Base-by-base conservation (phyloP, 2,797 vertebrate genomes). In the Spinus olivaceus region DNA sequence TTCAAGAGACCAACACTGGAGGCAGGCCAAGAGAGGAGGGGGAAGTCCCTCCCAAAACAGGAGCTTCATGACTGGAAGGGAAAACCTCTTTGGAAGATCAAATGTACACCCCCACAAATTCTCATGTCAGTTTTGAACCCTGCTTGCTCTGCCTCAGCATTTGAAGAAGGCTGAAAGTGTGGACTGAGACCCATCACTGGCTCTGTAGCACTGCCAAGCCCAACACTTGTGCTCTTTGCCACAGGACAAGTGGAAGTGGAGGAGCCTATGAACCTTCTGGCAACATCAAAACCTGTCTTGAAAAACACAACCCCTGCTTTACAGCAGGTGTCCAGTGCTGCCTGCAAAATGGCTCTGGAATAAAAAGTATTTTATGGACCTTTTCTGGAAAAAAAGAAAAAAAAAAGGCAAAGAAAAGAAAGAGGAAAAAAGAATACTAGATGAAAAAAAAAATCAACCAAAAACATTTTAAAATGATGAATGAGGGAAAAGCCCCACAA, bases 401-500 rank as follows among this genome's bases (percentile, higher is more conserved):
- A 11, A 21, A 42, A 21, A 22, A 17, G 30, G 1, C 13, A 39
- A 27, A 6, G 10, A 16, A 37, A 20, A 59, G 8, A 27, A 19
- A 19, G 33, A 18, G n/a, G n/a, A 39, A 39, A 12, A 32, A 6
- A 17, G 7, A 41, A 33, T 4, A 16, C 3, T 16, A 27, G 6
- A 23, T 12, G 1, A 4, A 42, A 57, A 60, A 24, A 13, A 18
- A 25, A 14, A 41, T 15, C 37, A 51, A 60, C 9, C 1, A 57
- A 50, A 21, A 33, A 2, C 2, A 3, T 51, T 23, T 24, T 2
- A 1, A 8, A 54, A 67, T 51, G 1, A 46, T 8, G 0, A 64
- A 33, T 15, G 50, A 63, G 4, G 4, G 20, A 14, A 61, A 76
- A 57, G 7, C 4, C 8, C 20, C 53, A 42, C 35, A 28, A 25